Evolutionary conservation across 2,797 vertebrate genomes (phyloP), one percentile per base, ranked within the genome.

Genomic region (Alfaro cultratus): DNA sequence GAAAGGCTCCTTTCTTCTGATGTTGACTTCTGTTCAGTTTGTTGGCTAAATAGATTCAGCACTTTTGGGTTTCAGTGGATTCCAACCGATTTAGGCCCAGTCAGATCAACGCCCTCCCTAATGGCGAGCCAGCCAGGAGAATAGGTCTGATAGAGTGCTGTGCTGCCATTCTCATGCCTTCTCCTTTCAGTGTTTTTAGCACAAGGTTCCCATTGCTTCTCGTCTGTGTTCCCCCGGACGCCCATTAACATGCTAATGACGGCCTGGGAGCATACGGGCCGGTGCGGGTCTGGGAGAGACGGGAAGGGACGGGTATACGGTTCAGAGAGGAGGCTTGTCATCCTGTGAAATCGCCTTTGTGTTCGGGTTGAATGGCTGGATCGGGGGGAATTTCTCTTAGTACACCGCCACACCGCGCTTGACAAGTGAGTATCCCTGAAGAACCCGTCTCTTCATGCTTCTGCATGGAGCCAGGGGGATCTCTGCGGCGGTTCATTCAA

Each of bases 341-440:
- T 89, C 83, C 93, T 93, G 94, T 94, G 93, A 94, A 94, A 92
- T 94, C 92, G 85, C 88, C 87, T 96, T 95, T 96, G 94, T 96
- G 86, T 62, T 77, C 82, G 21, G 43, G 82, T 85, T 94, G 92
- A 95, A 94, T 95, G 83, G 80, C 51, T 46, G 77, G 74, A 45
- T 1, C 49, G 75, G 18, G 71, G 79, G 39, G 79, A 21, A 71
- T 76, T 75, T 86, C 85, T 86, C 88, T 92, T 83, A 91, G 76
- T 29, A 68, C 0, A 49, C 79, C 76, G 73, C 85, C 83, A 68
- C 39, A 73, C 79, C 79, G 84, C 23, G 23, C 87, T 83, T 74
- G 91, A 89, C 85, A 94, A 95, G 92, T 93, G 90, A 94, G 88
- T 93, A 91, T 94, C 96, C 90, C 88, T 90, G 75, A 73, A 80